Percentiles rank a stretch among this genome's conserved stretches.
phyloP scores from a whole-genome alignment of 2,797 vertebrate genomes.

The Myioborus miniatus region DNA sequence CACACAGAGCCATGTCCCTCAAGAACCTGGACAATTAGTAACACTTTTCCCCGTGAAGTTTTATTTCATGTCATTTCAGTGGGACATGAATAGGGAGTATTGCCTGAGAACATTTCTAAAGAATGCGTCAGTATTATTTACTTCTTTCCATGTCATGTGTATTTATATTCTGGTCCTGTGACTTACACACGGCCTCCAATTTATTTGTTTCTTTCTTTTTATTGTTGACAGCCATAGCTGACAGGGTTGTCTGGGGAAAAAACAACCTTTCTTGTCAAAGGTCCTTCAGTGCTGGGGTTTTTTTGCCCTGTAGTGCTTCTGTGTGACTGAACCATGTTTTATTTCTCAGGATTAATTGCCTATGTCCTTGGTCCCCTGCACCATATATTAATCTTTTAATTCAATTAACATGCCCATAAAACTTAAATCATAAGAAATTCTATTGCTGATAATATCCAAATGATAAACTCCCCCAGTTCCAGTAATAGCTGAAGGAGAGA shows the following conservation, averaged over 20 bases:
- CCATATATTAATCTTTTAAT: conserved; percentile 54
- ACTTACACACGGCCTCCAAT: conserved; percentile 55
- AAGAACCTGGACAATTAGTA: background rate
- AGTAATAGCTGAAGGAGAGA: background rate
- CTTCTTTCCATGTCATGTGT: conserved; percentile 26
- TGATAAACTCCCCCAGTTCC: background rate
- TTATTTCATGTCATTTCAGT: conserved; percentile 14
- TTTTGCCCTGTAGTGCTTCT: background rate
- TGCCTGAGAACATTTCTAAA: conserved; percentile 43
- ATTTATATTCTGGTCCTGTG: conserved; percentile 71
- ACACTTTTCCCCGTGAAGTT: background rate
- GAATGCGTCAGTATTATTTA: conserved; percentile 54
- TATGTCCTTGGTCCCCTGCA: conserved; percentile 3
- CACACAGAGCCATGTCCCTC: background rate
- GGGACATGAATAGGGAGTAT: background rate
- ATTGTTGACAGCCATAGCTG: conserved; percentile 25
- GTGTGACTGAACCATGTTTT: conserved; percentile 10
- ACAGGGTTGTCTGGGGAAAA: conserved; percentile 32
- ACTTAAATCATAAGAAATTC: conserved; percentile 24
- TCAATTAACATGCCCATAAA: conserved; percentile 20
- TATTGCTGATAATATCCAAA: background rate
- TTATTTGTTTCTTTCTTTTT: conserved; percentile 70
- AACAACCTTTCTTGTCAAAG: conserved; percentile 54
- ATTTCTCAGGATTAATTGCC: conserved; percentile 46
- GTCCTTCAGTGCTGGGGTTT: background rate